A percentile compares a stretch with the other conserved stretches of the same genome.
Evolutionary conservation across 2,113 vertebrate genomes (phyloP).

Genomic region (Triplophysa dalaica): DNA sequence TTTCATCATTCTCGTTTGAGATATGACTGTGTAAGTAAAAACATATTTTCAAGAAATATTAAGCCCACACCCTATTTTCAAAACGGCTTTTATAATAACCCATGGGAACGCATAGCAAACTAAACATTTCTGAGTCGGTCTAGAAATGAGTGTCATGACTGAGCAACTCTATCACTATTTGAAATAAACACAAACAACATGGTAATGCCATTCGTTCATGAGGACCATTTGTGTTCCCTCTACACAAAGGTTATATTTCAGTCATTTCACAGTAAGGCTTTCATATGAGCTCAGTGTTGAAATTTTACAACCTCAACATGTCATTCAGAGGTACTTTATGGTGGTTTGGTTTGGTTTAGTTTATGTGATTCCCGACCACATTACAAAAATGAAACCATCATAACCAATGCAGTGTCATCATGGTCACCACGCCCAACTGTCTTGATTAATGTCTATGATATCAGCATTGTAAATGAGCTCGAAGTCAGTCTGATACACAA

Average conservation of each 20-base stretch:
- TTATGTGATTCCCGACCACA: background rate
- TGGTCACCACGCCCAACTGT: background rate
- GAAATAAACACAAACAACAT: background rate
- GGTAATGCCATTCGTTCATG: background rate
- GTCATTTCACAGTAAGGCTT: background rate
- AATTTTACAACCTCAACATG: background rate
- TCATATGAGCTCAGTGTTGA: background rate
- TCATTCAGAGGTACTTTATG: background rate
- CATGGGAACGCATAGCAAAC: background rate
- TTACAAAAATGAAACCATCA: background rate
- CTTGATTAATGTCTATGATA: slow-evolving; percentile 27
- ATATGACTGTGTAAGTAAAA: no score
- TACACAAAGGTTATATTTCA: background rate
- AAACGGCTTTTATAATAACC: background rate
- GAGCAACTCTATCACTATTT: background rate
- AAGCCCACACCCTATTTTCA: no score
- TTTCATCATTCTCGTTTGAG: no score
- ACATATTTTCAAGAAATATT: no score
- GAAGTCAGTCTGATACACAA: slow-evolving; percentile 2
- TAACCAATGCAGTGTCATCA: background rate
- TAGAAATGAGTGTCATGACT: background rate
- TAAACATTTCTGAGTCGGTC: background rate
- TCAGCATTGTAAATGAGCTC: slow-evolving; percentile 23
- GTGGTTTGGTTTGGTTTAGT: background rate
- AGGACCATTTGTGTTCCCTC: no score